Conservation (phyloP, 2,113 vertebrate genomes). For the Eulemur macaco region DNA sequence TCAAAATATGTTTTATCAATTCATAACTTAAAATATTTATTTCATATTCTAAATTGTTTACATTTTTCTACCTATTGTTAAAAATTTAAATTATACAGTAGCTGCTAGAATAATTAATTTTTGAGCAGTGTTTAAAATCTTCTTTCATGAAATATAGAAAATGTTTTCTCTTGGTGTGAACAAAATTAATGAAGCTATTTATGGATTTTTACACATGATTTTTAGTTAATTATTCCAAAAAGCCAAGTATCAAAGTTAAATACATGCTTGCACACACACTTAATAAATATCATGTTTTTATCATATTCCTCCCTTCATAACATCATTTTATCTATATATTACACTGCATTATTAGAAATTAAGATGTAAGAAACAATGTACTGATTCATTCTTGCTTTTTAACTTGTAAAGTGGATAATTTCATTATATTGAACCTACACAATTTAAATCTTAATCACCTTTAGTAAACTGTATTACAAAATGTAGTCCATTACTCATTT, state of each 20-base stretch:
- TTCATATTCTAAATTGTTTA: background rate
- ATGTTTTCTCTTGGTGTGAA: background rate
- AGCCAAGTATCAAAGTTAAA: background rate
- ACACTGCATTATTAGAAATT: background rate
- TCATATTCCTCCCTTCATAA: background rate
- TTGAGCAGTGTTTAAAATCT: background rate
- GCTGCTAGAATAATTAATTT: background rate
- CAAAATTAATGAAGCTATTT: background rate
- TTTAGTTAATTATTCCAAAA: conserved; percentile 1
- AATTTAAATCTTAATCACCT: background rate
- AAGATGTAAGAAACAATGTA: background rate
- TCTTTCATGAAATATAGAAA: background rate
- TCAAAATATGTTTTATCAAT: background rate
- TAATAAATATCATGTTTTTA: background rate
- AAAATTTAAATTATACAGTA: background rate
- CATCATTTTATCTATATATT: background rate
- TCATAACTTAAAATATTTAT: conserved; percentile 6
- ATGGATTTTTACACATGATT: background rate
- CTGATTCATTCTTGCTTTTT: background rate
- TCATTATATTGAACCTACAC: background rate
- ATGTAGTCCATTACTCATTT: background rate
- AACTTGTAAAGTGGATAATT: background rate
- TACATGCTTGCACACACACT: background rate
- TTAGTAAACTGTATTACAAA: background rate
- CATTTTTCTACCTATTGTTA: background rate